A percentile compares a stretch with the other conserved stretches of the same genome.
Evolutionary conservation across 1,140 invertebrate species (phyloP).

Genomic region (Atta texana): DNA sequence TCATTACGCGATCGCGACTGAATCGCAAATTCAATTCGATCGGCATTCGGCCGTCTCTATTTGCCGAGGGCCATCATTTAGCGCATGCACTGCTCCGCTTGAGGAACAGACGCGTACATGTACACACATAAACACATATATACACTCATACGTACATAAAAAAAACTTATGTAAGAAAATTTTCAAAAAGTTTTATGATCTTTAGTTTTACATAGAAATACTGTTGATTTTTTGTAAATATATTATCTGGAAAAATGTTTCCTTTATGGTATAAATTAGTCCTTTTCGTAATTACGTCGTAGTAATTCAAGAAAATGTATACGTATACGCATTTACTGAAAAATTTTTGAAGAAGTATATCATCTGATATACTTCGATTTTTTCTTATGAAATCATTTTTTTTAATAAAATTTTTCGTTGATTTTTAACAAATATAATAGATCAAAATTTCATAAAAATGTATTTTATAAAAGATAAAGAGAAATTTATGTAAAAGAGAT

Average conservation of each 20-base stretch:
- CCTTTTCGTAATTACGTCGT: neutral
- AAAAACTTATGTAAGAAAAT: neutral
- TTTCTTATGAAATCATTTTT: neutral
- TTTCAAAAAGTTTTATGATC: constrained; percentile 5
- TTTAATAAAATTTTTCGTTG: neutral
- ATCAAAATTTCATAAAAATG: constrained; percentile 1
- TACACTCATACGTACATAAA: neutral
- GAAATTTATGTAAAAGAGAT: neutral
- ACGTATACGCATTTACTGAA: too few species aligned
- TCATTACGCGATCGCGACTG: constrained; percentile 66
- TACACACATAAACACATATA: too few species aligned
- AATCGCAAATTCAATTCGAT: constrained; percentile 70
- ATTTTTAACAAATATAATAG: neutral
- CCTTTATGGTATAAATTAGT: neutral
- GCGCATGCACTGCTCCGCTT: constrained; percentile 2
- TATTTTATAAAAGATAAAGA: neutral
- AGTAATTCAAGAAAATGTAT: neutral
- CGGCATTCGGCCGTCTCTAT: constrained; percentile 48
- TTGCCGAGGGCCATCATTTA: constrained; percentile 56
- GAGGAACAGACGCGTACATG: neutral
- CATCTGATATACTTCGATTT: neutral
- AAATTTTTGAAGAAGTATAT: neutral
- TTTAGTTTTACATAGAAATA: neutral
- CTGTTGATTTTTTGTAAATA: constrained; percentile 5
- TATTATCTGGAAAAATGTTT: neutral